Evolutionary conservation across 2,888 invertebrate genomes (phyloP), one percentile per base, ranked within the genome.

Genomic region (Leuctra nigra): DNA sequence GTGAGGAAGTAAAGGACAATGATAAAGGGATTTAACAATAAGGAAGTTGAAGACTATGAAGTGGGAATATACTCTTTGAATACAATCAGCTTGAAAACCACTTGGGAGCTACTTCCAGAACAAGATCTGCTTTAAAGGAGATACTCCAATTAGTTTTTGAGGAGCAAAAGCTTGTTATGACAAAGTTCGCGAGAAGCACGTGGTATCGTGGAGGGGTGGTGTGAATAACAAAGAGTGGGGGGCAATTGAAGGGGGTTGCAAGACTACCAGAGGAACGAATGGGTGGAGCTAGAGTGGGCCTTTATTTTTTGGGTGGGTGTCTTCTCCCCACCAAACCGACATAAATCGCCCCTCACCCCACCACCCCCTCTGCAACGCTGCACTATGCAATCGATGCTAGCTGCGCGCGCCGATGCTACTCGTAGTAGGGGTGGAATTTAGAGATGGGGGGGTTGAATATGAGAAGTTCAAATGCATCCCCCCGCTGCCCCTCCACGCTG

Each of bases 221-320:
- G 44, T 44, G 50, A 35, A 20, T 20, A 50, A 50, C 33, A 50
- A n/a, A 29, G 50, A 50, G 50, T 33, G 50, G 50, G 50, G 50
- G 50, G 50, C 50, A 50, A 50, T 50, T 50, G 33, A 14, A 50
- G 25, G 47, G 47, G 47, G 25, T 23, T 16, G 47, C 22, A 20
- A 22, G 47, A 47, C 22, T 33, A 29, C 14, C 29, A 48, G 29
- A 29, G 56, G 50, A 52, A 44, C 29, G 47, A 46, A 54, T 57
- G 57, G 57, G 57, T 53, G 57, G 57, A 57, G 57, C 54, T 48
- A 48, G 38, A 18, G 57, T 56, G 41, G 36, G 52, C 47, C 46
- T 53, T 47, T 54, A 57, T 57, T 57, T 57, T 57, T 57, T 47
- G 57, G 56, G 57, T 47, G 57, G 57, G 46, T 54, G 33, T 53